Base-by-base conservation (phyloP, 2,888 invertebrate genomes). In the Eupithecia inturbata region DNA sequence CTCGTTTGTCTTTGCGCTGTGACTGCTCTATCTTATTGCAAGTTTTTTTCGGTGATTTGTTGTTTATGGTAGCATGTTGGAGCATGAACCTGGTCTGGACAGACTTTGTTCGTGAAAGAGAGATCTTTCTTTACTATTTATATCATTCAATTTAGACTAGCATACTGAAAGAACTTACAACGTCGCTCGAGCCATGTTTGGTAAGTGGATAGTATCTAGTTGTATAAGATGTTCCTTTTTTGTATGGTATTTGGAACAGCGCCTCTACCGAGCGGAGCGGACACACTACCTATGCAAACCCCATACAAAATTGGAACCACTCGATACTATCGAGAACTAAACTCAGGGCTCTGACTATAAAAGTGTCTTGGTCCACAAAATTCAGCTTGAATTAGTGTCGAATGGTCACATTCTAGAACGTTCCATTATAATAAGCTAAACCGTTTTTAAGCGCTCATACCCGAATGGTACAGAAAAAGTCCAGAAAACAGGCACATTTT, bases 1-100 rank as follows among this genome's bases (percentile, higher is more conserved):
- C 77, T 78, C 77, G 77, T 80, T 79, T 78, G 77, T 79, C 79
- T 74, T 67, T 76, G 70, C 28, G 72, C 49, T 63, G 36, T 53
- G 66, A 66, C 45, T 69, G 67, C 64, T 75, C 60, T 70, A 64
- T 75, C 70, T 68, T 71, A 68, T 68, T 64, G 49, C 41, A 41
- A n/a, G 33, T 57, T 64, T 76, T n/a, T 71, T 76, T 73, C 22
- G 68, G 60, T 72, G 70, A 74, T 74, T 72, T 75, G 67, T 72
- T 74, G 68, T 39, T 66, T 57, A 57, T 57, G 57, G 57, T 26
- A 57, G 57, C 57, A 57, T 57, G 57, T 57, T 57, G 57, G 3
- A 12, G 12, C 57, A 57, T 57, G 12, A 14, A 12, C 26, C 57
- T 57, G 57, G 5, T 12, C 57, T 57, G 57, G 26, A 26, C 26